Evolutionary conservation across 2,888 invertebrate species (phyloP), one percentile per base, ranked within the genome.

Genomic region (Thereva nobilitata): DNA sequence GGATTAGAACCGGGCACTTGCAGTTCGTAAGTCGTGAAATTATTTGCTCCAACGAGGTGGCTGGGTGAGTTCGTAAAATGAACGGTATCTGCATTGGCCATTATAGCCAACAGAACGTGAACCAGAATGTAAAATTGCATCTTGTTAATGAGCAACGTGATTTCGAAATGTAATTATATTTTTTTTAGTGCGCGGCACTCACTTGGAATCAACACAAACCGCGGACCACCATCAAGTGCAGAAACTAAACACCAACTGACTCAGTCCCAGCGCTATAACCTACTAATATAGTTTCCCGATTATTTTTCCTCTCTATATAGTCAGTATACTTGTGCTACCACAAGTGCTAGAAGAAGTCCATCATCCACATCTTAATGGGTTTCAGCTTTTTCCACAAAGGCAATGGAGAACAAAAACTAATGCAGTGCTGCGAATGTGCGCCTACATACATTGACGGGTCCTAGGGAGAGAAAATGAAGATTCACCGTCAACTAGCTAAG

Each of bases 1-100:
- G 86, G 84, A 12, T 82, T 78, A 38, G 84, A 84, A 68, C 85
- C 85, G 1, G 85, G 86, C 52, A 86, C 84, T 67, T 85, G 82
- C 49, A 86, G 72, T 73, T 84, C 82, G 73, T 85, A 86, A 0
- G 83, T 82, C 71, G 82, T 84, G 12, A 64, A 72, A 65, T 83
- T 79, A 72, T 78, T 80, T 50, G 78, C 79, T 59, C 3, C 71
- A 71, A 55, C 66, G 8, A 72, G 80, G 72, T 81, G 80, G 69
- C 80, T 79, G 35, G 72, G 70, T 12, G 73, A 72, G 67, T 73
- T 72, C 41, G 72, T 72, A 49, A 72, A 72, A 63, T 72, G 72
- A 4, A 72, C 70, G 8, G 73, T 72, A 38, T 72, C 72, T 42
- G 69, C 57, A 9, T 53, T 61, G 38, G 67, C 44, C 23, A 55